phyloP scores from a whole-genome alignment of 2,113 vertebrate genomes.

The Phrynosoma platyrhinos region DNA sequence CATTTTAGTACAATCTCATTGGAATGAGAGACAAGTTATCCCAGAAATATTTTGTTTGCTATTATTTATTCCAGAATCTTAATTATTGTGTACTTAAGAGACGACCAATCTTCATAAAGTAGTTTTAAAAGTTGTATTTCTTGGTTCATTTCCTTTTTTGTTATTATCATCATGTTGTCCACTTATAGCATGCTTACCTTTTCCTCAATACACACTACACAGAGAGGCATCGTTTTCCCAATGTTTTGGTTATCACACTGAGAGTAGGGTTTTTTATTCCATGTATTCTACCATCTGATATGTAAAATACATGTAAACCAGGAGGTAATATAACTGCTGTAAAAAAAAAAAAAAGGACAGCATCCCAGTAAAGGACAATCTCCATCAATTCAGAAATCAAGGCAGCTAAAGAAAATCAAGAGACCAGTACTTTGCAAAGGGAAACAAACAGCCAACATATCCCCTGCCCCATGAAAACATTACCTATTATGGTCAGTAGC shows the following conservation, averaged over 20 bases:
- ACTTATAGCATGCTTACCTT: neutral
- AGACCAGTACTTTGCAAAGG: neutral
- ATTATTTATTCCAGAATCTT: neutral
- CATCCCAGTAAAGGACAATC: neutral
- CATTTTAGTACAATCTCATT: neutral
- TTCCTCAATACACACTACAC: too few species aligned
- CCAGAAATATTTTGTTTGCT: neutral
- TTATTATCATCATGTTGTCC: neutral
- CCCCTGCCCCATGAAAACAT: neutral
- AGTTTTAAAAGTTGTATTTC: neutral
- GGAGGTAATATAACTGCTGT: too few species aligned
- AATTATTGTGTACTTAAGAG: neutral
- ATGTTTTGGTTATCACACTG: too few species aligned
- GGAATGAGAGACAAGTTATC: neutral
- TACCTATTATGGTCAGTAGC: conserved; percentile 90
- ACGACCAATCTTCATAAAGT: neutral
- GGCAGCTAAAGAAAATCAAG: neutral
- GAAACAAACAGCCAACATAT: neutral
- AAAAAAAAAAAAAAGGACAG: neutral
- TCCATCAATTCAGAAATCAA: conserved; percentile 4
- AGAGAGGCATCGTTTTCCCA: too few species aligned
- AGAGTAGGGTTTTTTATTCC: neutral
- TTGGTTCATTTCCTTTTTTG: neutral
- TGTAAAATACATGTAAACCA: too few species aligned
- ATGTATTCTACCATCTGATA: too few species aligned